Percentiles rank a stretch among this genome's conserved stretches.
phyloP scores from a whole-genome alignment of 2,113 vertebrate genomes.

The Corythaixoides concolor region DNA sequence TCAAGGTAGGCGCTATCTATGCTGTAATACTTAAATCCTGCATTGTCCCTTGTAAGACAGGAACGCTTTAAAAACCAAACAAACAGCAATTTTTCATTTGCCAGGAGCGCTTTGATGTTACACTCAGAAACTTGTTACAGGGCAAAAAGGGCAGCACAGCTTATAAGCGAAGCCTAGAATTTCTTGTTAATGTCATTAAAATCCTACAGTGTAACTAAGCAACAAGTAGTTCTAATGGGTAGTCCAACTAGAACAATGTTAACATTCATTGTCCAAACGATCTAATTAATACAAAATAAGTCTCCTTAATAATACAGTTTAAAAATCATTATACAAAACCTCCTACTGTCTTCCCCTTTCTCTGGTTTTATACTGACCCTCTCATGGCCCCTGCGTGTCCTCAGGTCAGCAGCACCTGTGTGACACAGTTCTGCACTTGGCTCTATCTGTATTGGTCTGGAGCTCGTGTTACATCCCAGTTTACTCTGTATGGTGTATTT shows the following conservation, averaged over 20 bases:
- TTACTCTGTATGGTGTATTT: background rate
- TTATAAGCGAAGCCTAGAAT: background rate
- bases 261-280: background rate
- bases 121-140: background rate
- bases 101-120: background rate
- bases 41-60: background rate
- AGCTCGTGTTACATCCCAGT: background rate
- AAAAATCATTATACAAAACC: background rate
- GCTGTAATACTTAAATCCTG: background rate
- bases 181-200: background rate
- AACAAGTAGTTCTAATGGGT: background rate
- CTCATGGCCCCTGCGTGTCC: accelerated
- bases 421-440: background rate
- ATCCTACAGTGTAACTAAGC: background rate
- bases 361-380: background rate
- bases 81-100: background rate
- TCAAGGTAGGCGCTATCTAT: background rate
- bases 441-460: background rate
- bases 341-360: background rate
- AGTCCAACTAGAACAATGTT: background rate
- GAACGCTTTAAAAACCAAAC: background rate
- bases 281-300: background rate
- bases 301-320: background rate
- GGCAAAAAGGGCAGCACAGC: background rate
- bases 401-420: background rate